Conservation (phyloP, 2,888 invertebrate species). For the Megalurothrips usitatus region DNA sequence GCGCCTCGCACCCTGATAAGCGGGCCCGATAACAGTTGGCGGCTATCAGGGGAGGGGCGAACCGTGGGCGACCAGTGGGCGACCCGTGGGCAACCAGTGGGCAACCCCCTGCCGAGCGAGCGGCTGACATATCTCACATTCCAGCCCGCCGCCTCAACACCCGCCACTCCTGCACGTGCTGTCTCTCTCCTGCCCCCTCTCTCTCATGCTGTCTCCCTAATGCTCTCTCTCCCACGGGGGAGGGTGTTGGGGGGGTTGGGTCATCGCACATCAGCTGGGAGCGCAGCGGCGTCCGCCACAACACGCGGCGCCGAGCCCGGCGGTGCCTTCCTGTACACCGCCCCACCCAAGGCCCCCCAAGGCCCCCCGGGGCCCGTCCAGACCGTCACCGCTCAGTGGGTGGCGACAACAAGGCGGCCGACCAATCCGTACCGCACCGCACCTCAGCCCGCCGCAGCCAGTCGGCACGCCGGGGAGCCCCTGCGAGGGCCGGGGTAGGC, state of each 20-base stretch:
- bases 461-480: not conserved
- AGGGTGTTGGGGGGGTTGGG: not conserved
- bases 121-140: too few relatives aligned
- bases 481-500: not conserved
- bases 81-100: too few relatives aligned
- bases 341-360: not conserved
- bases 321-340: not conserved
- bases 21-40: too few relatives aligned
- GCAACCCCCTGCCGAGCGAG: too few relatives aligned
- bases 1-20: too few relatives aligned
- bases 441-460: not conserved
- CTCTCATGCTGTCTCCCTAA: not conserved
- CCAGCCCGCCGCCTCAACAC: too few relatives aligned
- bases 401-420: not conserved
- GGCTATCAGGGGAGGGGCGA: too few relatives aligned
- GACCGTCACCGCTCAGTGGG: not conserved
- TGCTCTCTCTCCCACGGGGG: not conserved
- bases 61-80: too few relatives aligned
- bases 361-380: not conserved
- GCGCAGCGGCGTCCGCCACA: not conserved
- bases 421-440: not conserved
- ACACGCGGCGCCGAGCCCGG: not conserved
- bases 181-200: not conserved
- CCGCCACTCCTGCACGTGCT: not conserved
- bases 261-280: conserved; percentile 11